Conservation (phyloP, 2,113 vertebrate species). For the Formicarius rufipectus region DNA sequence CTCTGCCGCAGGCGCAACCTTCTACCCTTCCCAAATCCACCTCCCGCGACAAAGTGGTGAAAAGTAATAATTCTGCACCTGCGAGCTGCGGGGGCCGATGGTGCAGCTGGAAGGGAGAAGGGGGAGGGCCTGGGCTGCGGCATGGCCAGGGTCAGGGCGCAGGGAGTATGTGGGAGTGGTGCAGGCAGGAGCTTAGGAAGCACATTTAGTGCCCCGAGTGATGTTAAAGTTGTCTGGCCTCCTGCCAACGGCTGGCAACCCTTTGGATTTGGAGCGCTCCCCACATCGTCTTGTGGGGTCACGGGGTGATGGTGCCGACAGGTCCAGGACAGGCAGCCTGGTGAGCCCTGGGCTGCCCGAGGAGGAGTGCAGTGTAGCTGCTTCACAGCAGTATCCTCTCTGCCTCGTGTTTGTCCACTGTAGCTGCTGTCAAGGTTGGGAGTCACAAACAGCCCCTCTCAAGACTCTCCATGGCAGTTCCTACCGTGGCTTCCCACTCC, state of each 20-base stretch:
- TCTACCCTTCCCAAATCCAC: rapidly evolving
- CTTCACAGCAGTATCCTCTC: not conserved
- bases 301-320: rapidly evolving
- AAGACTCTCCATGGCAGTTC: not conserved
- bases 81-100: not conserved
- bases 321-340: not conserved
- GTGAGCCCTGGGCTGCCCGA: not conserved
- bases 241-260: rapidly evolving
- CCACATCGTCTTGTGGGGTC: rapidly evolving
- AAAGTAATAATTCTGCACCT: not conserved
- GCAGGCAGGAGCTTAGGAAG: not conserved
- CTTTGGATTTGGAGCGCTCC: not conserved
- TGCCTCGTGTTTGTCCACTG: not conserved
- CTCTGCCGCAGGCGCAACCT: not conserved
- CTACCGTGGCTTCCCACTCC: rapidly evolving
- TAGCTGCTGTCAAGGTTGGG: not conserved
- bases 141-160: not conserved
- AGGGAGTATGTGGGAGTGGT: rapidly evolving
- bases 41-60: not conserved
- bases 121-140: not conserved
- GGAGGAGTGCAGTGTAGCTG: not conserved
- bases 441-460: not conserved
- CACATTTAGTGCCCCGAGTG: rapidly evolving
- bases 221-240: not conserved
- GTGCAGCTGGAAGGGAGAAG: not conserved